These are phyloP conservation scores for Portunus trituberculatus DNA, from an alignment of 1,140 invertebrate species.

Conservation along the genomic window DNA sequence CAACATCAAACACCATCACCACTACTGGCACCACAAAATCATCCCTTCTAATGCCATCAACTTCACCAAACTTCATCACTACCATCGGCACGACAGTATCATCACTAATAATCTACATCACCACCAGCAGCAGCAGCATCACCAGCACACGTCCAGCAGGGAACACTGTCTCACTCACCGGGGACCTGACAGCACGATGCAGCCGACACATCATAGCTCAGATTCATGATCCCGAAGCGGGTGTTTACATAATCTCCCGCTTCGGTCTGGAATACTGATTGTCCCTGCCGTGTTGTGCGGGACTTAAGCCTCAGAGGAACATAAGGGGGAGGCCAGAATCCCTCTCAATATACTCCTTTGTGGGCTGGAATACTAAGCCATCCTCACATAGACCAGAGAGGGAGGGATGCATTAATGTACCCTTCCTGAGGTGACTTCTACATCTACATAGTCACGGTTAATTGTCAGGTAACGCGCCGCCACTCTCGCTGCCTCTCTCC, in stretches of 20 bases:
- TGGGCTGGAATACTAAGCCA: not conserved
- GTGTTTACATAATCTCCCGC: conserved; percentile 1
- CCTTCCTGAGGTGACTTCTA: too few species aligned
- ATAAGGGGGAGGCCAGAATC: not conserved
- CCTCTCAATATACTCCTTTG: conserved; percentile 12
- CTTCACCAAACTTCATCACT: too few species aligned
- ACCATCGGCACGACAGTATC: not conserved
- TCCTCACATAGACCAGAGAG: not conserved
- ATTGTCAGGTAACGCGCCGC: too few species aligned
- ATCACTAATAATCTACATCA: not conserved
- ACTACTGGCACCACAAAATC: too few species aligned
- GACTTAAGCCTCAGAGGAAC: not conserved
- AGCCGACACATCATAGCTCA: not conserved
- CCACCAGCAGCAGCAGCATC: not conserved
- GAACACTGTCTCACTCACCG: not conserved
- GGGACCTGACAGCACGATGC: too few species aligned
- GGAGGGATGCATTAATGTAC: too few species aligned
- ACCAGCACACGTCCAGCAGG: not conserved
- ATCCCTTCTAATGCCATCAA: too few species aligned
- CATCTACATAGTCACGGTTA: too few species aligned
- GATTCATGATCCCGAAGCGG: not conserved
- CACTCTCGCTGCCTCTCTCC: too few species aligned
- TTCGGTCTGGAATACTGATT: not conserved
- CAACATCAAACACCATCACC: too few species aligned
- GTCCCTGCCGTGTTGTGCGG: not conserved